phyloP scores from a whole-genome alignment of 2,797 vertebrate species.

The Channallabes apus region DNA sequence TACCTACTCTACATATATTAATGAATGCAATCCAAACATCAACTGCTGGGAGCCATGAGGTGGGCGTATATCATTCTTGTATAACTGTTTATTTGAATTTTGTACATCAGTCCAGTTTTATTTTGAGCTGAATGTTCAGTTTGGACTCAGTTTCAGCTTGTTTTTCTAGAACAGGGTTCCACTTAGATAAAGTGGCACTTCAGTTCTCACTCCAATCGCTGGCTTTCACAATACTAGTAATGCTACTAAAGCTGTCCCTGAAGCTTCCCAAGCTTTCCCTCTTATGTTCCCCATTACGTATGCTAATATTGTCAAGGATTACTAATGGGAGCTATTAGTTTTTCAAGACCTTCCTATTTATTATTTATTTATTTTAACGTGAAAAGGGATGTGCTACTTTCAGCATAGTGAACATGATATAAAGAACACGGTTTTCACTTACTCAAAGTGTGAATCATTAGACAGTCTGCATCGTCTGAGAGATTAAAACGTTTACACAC shows the following conservation, averaged over 20 bases:
- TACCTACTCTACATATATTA: neutral
- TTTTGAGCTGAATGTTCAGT: neutral
- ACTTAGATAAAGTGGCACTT: conserved; percentile 27
- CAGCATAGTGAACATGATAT: neutral
- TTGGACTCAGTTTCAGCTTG: conserved; percentile 18
- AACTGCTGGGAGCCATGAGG: neutral
- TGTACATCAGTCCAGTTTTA: neutral
- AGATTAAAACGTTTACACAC: neutral
- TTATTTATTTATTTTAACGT: neutral
- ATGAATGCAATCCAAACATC: conserved; percentile 4
- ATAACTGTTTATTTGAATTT: neutral
- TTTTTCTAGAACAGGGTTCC: conserved; percentile 26
- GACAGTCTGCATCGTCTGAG: neutral
- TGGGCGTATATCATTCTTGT: neutral
- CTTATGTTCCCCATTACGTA: conserved; percentile 39
- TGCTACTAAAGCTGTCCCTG: neutral
- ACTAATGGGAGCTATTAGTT: conserved; percentile 45
- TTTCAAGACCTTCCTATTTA: neutral
- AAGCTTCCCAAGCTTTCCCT: conserved; percentile 12
- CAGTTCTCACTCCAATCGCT: conserved; percentile 28
- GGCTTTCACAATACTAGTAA: conserved; percentile 21
- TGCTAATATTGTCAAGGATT: conserved; percentile 44
- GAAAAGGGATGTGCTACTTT: neutral
- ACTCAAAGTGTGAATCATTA: neutral
- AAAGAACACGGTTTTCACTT: neutral